phyloP scores from a whole-genome alignment of 1,140 invertebrate species.

The Drosophila willistoni region DNA sequence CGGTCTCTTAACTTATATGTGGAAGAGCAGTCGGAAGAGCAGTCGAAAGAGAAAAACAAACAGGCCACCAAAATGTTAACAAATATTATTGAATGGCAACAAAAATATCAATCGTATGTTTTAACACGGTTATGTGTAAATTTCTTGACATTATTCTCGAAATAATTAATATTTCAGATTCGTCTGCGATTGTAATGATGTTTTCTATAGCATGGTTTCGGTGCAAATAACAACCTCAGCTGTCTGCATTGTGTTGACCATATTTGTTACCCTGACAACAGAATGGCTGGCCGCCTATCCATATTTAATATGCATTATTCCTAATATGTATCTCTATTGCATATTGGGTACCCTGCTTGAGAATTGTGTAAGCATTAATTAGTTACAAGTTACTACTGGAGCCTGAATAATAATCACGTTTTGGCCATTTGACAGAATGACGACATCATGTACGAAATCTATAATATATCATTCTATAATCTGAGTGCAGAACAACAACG shows the following conservation, averaged over 20 bases:
- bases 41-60: not conserved
- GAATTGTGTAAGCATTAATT: conserved; percentile 38
- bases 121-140: not conserved
- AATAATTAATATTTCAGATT: conserved; percentile 27
- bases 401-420: not conserved
- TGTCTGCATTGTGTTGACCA: conserved; percentile 45
- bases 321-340: conserved; percentile 52
- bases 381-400: not conserved
- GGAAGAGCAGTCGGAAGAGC: not conserved
- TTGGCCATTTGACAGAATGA: conserved; percentile 21
- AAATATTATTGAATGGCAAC: conserved; percentile 53
- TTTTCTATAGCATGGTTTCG: conserved; percentile 40
- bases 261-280: conserved; percentile 39
- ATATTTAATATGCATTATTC: conserved; percentile 32
- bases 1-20: conserved; percentile 24
- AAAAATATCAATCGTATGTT: conserved; percentile 42
- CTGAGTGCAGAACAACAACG: conserved; percentile 34
- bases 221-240: conserved; percentile 36
- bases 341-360: conserved; percentile 53
- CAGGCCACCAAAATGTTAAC: conserved; percentile 15
- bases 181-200: conserved; percentile 31
- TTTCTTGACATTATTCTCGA: not conserved
- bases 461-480: conserved; percentile 57
- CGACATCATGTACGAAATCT: conserved; percentile 44
- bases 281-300: conserved; percentile 46